Base-by-base conservation (phyloP, 1,140 invertebrate genomes). In the Acromyrmex echinatior region DNA sequence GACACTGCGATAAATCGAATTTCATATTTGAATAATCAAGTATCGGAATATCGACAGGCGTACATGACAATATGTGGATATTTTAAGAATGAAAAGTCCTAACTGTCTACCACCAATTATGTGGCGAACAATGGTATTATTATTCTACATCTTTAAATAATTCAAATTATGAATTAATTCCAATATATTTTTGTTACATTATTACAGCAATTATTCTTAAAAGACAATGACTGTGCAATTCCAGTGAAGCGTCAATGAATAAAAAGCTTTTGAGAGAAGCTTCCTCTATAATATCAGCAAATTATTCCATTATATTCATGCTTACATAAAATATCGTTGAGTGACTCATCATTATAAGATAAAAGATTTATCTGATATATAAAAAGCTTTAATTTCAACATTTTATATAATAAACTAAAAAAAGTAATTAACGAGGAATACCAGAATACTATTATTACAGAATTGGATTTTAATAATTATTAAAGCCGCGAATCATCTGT, bases 11-110 rank as follows among this genome's bases (percentile, higher is more conserved):
- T 84, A 84, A 74, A 84, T 63, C 56, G 80, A 84, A 84, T 84
- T 51, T 62, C 56, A 76, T 49, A 82, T 84, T 74, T 51, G 80
- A 84, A 84, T 76, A 84, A 58, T 84, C 56, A 76, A 51, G 25
- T 35, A 74, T 84, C 28, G 80, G 70, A 84, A 63, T 84, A 84
- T 84, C 49, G 80, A 84, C 80, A 84, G 70, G 70, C 18, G 35
- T 62, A 63, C 70, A 31, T 25, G 70, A 49, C 80, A 84, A 76
- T 76, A 62, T 18, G 12, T 35, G 39, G 56, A 51, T 84, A 84
- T 84, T 76, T 84, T 84, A 62, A 84, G 80, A 84, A 76, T 84
- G 39, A 62, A 84, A 84, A 49, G 70, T 53, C 51, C 21, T 62
- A 70, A 70, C 79, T 62, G 39, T 74, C 68, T 74, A 62, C n/a